Evolutionary conservation across 1,140 invertebrate species (phyloP), one percentile per base, ranked within the genome.

Genomic region (Sminthurides bifidus): DNA sequence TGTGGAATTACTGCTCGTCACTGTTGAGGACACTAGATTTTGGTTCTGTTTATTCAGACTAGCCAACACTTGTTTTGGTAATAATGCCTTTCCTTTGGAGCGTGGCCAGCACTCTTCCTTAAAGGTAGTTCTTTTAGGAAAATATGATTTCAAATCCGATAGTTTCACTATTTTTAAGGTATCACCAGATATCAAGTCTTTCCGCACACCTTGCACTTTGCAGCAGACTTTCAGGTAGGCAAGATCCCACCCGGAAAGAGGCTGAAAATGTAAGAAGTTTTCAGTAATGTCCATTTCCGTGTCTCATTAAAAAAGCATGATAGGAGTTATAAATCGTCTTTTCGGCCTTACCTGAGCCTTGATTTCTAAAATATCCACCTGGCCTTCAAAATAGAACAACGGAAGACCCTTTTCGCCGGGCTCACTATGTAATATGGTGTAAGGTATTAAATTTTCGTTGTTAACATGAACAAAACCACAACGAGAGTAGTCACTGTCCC

Each of bases 381-480:
- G 88, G 56, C 87, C 87, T 74, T 91, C 87, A 68, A 92, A 91
- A 70, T 91, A 91, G 71, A 92, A 92, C n/a, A 94, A 69, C 12
- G 90, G 91, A 50, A 96, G 89, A 72, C 85, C 90, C 70, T 90
- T 89, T 64, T 85, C 79, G 63, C 85, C 81, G 23, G 10, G 44
- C 40, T 52, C 31, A 12, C 2, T 10, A 4, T n/a, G 43, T 6
- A 65, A 24, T 3, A 87, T 79, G 1, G 91, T 90, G 68, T 92
- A 95, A 3, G 91, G 91, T 43, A 94, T 88, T 29, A 94, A 87
- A 0, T 87, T 88, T 66, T 91, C 91, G 67, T 88, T 89, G 68
- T 94, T 93, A 57, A 95, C 92, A 43, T 87, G 77, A 61, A 93
- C 88, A 70, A 94, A 94, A 43, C 90, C 92, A 73, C 90, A 93